These are phyloP conservation scores for Hemicentrotus pulcherrimus DNA, from an alignment of 35 echinoderm and acorn worm species.

Conservation along the genomic window DNA sequence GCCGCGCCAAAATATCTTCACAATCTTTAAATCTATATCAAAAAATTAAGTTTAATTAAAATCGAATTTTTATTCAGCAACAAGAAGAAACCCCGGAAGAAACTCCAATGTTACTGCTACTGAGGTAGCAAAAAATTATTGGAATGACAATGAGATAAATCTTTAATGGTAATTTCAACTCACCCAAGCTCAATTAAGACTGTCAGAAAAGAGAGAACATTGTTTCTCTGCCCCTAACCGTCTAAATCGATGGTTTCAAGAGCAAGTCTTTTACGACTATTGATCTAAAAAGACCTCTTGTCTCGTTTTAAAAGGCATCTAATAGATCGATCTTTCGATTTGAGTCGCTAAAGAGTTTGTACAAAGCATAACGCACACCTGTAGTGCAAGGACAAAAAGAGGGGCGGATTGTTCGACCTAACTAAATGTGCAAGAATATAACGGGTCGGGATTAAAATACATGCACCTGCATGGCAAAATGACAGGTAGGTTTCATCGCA, in stretches of 20 bases:
- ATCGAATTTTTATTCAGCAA: too few relatives aligned
- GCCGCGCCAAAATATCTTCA: too few relatives aligned
- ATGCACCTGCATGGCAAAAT: background rate
- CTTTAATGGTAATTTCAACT: background rate
- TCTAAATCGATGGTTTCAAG: background rate
- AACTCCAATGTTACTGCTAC: background rate
- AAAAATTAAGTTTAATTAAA: too few relatives aligned
- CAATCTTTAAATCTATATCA: too few relatives aligned
- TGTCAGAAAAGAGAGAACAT: background rate
- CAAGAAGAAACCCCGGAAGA: too few relatives aligned
- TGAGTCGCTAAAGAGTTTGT: background rate
- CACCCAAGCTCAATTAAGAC: background rate
- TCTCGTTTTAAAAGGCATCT: background rate
- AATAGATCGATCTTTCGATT: background rate
- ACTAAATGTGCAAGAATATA: slow-evolving; percentile 4
- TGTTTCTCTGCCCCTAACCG: background rate
- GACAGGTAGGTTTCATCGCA: too few relatives aligned
- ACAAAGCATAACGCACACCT: background rate
- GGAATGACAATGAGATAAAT: background rate
- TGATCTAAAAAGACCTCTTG: background rate
- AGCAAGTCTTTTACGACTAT: slow-evolving; percentile 6
- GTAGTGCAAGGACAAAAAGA: background rate
- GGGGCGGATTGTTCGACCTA: background rate
- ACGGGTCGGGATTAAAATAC: background rate
- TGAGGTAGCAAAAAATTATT: background rate